These are phyloP conservation scores for Ypsolopha sequella DNA, from an alignment of 2,888 invertebrate genomes.

Conservation along the genomic window DNA sequence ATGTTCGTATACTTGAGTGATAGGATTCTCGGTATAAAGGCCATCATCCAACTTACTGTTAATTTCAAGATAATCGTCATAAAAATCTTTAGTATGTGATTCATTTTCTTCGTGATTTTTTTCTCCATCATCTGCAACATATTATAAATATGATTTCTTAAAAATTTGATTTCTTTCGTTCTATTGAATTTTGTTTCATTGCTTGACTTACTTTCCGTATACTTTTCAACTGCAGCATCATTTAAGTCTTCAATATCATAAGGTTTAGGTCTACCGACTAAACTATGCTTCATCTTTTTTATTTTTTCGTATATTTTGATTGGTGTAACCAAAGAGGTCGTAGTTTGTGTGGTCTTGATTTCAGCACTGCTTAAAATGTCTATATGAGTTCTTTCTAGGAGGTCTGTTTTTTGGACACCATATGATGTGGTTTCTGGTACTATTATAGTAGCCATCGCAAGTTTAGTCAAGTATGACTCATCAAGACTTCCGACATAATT, in stretches of 20 bases:
- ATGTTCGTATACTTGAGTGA: no score
- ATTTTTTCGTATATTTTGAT: no score
- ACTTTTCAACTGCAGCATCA: conserved; percentile 14
- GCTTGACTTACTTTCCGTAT: conserved; percentile 34
- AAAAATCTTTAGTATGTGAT: conserved; percentile 20
- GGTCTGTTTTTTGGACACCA: no score
- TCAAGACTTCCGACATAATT: conserved; percentile 37
- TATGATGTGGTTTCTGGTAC: conserved; percentile 16
- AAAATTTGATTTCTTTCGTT: background rate
- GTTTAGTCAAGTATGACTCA: conserved; percentile 39
- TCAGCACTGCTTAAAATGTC: no score
- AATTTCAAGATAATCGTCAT: conserved; percentile 6
- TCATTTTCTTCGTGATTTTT: background rate
- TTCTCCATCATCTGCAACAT: conserved; percentile 33
- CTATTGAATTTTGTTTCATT: conserved; percentile 11
- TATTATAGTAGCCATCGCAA: conserved; percentile 37
- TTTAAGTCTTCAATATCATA: conserved; percentile 42
- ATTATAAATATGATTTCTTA: conserved; percentile 13
- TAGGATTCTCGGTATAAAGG: no score
- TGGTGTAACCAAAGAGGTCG: no score
- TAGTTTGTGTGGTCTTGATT: no score
- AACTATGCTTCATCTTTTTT: conserved; percentile 19
- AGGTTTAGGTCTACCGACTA: conserved; percentile 43
- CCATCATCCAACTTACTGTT: no score
- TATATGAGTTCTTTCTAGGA: no score